Conservation (phyloP, 1,140 invertebrate genomes). For the Fopius arisanus region DNA sequence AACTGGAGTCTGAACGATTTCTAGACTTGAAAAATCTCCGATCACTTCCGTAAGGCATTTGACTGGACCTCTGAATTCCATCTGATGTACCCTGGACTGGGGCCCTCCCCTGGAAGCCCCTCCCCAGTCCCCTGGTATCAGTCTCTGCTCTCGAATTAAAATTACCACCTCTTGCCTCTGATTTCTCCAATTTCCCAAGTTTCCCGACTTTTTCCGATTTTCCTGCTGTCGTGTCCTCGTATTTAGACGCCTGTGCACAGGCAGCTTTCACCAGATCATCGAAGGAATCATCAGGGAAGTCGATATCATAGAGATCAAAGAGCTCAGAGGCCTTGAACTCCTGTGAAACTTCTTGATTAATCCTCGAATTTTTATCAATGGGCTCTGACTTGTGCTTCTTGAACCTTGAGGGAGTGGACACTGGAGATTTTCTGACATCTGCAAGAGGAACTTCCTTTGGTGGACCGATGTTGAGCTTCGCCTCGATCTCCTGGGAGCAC, state of each 20-base stretch:
- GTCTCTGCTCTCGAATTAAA: not conserved
- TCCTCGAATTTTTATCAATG: not conserved
- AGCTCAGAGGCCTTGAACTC: not conserved
- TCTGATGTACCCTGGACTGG: not conserved
- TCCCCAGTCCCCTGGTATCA: not conserved
- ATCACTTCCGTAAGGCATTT: conserved; percentile 7
- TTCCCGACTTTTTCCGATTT: not conserved
- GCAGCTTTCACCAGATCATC: conserved; percentile 47
- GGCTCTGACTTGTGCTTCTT: conserved; percentile 17
- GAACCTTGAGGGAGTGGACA: not conserved
- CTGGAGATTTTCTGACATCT: not conserved
- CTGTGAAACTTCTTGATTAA: not conserved
- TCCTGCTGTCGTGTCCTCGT: conserved; percentile 10
- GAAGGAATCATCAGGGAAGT: conserved; percentile 49
- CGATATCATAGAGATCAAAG: conserved; percentile 1
- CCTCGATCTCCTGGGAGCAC: conserved; percentile 55
- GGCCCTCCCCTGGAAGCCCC: not conserved
- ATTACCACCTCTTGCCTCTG: not conserved
- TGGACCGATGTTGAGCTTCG: conserved; percentile 39
- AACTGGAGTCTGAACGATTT: conserved; percentile 44
- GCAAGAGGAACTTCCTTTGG: not conserved
- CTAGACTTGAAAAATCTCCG: conserved; percentile 52
- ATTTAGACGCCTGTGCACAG: conserved; percentile 33
- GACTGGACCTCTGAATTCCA: not conserved
- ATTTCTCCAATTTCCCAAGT: no score